A percentile compares a stretch with the other conserved stretches of the same genome.
phyloP scores from a whole-genome alignment of 2,797 vertebrate genomes.

The Mastacembelus armatus region DNA sequence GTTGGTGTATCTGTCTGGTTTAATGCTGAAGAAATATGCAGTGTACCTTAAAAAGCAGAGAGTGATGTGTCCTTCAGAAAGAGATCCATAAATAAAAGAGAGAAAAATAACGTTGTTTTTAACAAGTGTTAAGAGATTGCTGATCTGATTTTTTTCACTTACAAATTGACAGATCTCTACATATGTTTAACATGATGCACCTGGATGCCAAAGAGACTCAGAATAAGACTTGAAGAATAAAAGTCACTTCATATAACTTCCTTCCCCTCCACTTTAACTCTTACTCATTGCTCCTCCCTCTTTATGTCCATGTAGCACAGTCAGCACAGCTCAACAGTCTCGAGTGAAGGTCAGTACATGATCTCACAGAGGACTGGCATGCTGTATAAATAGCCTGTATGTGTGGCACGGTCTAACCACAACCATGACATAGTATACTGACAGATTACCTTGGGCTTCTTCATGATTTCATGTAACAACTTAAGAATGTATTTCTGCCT shows the following conservation, averaged over 20 bases:
- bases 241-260: background rate
- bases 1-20: background rate
- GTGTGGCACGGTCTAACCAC: slow-evolving; percentile 35
- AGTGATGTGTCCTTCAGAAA: too few relatives aligned
- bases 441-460: too few relatives aligned
- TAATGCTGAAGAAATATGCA: background rate
- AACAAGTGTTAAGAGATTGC: background rate
- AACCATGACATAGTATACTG: slow-evolving; percentile 8
- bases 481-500: background rate
- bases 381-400: slow-evolving; percentile 77
- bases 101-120: background rate
- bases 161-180: background rate
- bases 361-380: slow-evolving; percentile 50
- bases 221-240: background rate
- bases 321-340: slow-evolving; percentile 52
- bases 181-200: background rate
- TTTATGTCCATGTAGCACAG: slow-evolving; percentile 19
- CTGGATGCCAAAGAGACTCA: background rate
- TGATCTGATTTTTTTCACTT: background rate
- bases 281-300: slow-evolving; percentile 12
- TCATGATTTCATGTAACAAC: background rate
- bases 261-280: slow-evolving; percentile 32
- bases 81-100: background rate
- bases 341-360: slow-evolving; percentile 72
- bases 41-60: too few relatives aligned